These are phyloP conservation scores for Berghia stephanieae DNA, from an alignment of 1,140 invertebrate genomes.

Conservation along the genomic window DNA sequence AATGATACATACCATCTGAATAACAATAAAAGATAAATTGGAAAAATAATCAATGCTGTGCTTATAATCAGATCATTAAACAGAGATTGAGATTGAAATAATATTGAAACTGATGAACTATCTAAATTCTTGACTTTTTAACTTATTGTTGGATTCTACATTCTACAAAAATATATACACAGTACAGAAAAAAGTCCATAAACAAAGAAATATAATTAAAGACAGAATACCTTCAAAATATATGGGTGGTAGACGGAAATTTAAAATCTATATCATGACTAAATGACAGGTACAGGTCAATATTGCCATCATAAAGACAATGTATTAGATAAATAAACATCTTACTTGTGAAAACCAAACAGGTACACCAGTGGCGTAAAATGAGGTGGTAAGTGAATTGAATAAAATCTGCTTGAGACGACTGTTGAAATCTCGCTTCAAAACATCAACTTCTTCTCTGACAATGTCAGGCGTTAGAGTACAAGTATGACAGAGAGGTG, in stretches of 20 bases:
- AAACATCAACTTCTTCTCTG: slow-evolving; percentile 83
- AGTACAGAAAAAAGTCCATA: not conserved
- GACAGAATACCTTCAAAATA: not conserved
- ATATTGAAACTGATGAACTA: too few species aligned
- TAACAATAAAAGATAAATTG: too few species aligned
- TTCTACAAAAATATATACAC: too few species aligned
- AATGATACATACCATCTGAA: too few species aligned
- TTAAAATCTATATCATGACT: too few species aligned
- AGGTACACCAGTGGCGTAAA: slow-evolving; percentile 90
- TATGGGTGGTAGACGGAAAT: too few species aligned
- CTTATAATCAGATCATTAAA: too few species aligned
- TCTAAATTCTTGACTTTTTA: too few species aligned
- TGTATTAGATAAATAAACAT: not conserved
- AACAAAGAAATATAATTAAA: not conserved
- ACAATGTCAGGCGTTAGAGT: slow-evolving; percentile 71
- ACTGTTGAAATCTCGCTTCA: slow-evolving; percentile 87
- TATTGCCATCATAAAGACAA: not conserved
- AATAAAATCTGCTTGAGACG: slow-evolving; percentile 90
- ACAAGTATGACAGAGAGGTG: slow-evolving; percentile 68
- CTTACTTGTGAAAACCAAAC: slow-evolving; percentile 86
- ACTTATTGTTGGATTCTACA: too few species aligned
- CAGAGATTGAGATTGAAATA: too few species aligned
- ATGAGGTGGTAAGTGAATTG: slow-evolving; percentile 87
- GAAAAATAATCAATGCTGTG: too few species aligned
- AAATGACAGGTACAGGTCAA: not conserved